phyloP scores from a whole-genome alignment of 1,140 invertebrate species.

The Limonius californicus region DNA sequence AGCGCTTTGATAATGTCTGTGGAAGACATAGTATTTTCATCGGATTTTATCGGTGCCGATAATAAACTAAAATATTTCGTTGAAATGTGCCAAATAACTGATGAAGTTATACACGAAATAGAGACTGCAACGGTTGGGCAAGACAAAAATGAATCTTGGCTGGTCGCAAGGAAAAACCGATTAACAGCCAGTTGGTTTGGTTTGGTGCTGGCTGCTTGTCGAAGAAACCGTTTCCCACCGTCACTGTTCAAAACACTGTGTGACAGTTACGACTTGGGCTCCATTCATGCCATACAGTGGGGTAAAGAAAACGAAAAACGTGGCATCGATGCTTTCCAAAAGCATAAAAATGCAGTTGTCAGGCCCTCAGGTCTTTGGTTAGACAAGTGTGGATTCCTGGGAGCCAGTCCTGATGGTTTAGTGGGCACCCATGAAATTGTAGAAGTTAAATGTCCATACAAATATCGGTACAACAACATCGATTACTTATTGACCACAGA shows the following conservation, averaged over 20 bases:
- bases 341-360: too few relatives aligned
- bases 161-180: conserved; percentile 17
- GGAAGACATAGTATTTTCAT: conserved; percentile 1
- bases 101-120: too few relatives aligned
- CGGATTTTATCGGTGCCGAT: background rate
- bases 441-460: too few relatives aligned
- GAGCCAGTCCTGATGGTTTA: too few relatives aligned
- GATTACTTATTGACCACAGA: too few relatives aligned
- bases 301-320: background rate
- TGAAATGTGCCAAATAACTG: background rate
- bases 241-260: conserved; percentile 15
- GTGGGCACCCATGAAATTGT: too few relatives aligned
- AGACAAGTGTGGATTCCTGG: too few relatives aligned
- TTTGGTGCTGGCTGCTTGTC: conserved; percentile 9
- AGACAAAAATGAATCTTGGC: conserved; percentile 19
- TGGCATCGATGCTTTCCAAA: too few relatives aligned
- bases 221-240: conserved; percentile 13
- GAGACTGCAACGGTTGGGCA: conserved; percentile 16
- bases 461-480: too few relatives aligned
- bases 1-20: background rate
- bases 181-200: conserved; percentile 22
- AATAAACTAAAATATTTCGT: background rate
- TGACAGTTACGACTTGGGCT: conserved; percentile 16
- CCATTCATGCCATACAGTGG: conserved; percentile 7
- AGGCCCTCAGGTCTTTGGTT: too few relatives aligned